These are phyloP conservation scores for Andrena camellia DNA, from an alignment of 2,888 invertebrate genomes.

Conservation along the genomic window DNA sequence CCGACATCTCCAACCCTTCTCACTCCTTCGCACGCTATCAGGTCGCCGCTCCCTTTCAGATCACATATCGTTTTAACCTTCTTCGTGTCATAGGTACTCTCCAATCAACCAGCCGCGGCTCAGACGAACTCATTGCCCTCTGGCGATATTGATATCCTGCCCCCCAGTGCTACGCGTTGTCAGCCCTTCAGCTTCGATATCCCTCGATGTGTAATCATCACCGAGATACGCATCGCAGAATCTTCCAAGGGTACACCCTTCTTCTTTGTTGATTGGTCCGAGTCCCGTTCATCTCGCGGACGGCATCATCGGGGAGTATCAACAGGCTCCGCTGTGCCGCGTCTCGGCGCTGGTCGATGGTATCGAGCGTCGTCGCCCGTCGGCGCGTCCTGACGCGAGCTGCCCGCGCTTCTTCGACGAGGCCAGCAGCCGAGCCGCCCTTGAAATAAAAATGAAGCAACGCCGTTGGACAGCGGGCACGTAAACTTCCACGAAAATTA, in stretches of 20 bases:
- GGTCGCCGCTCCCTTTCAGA: neutral
- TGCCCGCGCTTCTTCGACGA: neutral
- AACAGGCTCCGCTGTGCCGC: conserved; percentile 47
- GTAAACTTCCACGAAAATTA: conserved; percentile 15
- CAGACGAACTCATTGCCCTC: neutral
- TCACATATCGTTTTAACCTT: neutral
- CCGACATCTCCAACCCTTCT: neutral
- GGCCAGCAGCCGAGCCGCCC: neutral
- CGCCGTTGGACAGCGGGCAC: neutral
- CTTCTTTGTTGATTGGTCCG: no score
- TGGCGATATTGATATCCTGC: neutral
- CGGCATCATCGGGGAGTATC: conserved; percentile 30
- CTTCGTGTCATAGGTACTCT: neutral
- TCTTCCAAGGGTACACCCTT: neutral
- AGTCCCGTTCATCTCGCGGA: neutral
- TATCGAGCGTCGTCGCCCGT: conserved; percentile 47
- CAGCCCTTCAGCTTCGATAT: no score
- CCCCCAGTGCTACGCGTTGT: neutral
- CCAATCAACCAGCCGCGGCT: no score
- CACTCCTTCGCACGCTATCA: neutral
- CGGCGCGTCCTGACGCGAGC: conserved; percentile 29
- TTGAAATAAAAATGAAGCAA: conserved; percentile 33
- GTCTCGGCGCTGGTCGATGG: conserved; percentile 11
- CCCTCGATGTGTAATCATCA: neutral
- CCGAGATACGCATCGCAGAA: neutral